Percentiles rank a stretch among this genome's conserved stretches.
phyloP scores from a whole-genome alignment of 2,797 vertebrate genomes.

The Sebastes itinus region DNA sequence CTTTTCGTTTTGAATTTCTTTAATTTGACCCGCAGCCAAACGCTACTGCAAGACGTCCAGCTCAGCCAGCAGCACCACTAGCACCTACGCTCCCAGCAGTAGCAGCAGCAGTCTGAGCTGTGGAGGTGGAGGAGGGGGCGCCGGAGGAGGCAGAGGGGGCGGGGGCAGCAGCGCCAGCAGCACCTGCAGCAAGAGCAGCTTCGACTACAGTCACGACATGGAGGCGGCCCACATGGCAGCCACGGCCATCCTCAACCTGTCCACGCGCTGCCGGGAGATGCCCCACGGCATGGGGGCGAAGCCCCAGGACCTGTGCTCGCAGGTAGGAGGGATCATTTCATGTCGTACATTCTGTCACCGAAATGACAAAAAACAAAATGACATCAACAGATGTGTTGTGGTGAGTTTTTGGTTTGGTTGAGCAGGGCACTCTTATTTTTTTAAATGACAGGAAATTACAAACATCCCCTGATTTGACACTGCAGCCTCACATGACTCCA shows the following conservation, averaged over 20 bases:
- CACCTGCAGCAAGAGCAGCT: constrained; percentile 99
- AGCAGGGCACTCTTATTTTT: neutral
- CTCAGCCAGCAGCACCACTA: constrained; percentile 97
- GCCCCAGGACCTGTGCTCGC: constrained; percentile 93
- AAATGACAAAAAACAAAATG: neutral
- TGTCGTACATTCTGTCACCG: neutral
- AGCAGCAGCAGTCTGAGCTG: constrained; percentile 93
- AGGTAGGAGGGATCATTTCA: constrained; percentile 82
- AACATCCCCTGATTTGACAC: constrained; percentile 2
- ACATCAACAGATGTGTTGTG: neutral
- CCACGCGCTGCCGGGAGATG: constrained; percentile 97
- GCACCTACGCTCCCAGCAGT: constrained; percentile 98
- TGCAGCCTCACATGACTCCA: neutral
- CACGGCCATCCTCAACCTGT: constrained; percentile 97
- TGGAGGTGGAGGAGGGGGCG: constrained; percentile 86
- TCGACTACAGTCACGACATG: constrained; percentile 98
- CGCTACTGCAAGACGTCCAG: constrained; percentile 98
- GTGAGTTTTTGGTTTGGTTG: neutral
- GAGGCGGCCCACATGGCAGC: constrained; percentile 98
- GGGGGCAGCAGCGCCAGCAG: constrained; percentile 99
- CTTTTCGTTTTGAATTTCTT: neutral
- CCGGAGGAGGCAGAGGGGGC: constrained; percentile 82
- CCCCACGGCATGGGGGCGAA: constrained; percentile 94
- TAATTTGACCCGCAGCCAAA: constrained; percentile 85
- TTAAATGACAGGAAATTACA: neutral